Conservation (phyloP, 2,888 invertebrate species). For the Melanchra persicariae region DNA sequence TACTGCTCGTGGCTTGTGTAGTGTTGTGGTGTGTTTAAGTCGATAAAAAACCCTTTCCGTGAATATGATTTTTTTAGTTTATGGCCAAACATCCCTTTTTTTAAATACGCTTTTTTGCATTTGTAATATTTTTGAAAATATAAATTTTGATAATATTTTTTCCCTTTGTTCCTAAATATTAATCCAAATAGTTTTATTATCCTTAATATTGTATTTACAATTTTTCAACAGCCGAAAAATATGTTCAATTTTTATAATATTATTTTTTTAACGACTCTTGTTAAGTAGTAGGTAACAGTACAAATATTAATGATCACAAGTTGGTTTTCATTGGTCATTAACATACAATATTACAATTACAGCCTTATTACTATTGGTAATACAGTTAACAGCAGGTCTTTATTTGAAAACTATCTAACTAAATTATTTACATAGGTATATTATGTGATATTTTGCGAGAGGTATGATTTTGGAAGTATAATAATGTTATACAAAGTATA, state of each 20-base stretch:
- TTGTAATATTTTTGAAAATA: constrained; percentile 91
- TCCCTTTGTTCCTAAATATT: constrained; percentile 90
- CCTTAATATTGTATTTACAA: constrained; percentile 91
- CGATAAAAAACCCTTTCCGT: constrained; percentile 87
- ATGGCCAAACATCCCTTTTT: constrained; percentile 89
- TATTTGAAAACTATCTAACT: constrained; percentile 79
- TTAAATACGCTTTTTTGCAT: constrained; percentile 88
- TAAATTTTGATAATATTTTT: constrained; percentile 91
- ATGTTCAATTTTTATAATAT: constrained; percentile 90
- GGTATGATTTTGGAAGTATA: constrained; percentile 60
- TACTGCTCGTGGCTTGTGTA: constrained; percentile 86
- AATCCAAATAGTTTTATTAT: constrained; percentile 91
- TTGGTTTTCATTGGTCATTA: constrained; percentile 92
- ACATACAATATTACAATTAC: constrained; percentile 89
- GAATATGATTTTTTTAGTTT: constrained; percentile 82
- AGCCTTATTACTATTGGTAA: constrained; percentile 87
- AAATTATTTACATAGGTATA: constrained; percentile 81
- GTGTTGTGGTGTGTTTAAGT: constrained; percentile 83
- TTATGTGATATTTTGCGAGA: constrained; percentile 58
- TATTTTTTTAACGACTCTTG: constrained; percentile 91
- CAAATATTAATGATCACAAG: constrained; percentile 92
- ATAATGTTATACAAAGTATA: constrained; percentile 59
- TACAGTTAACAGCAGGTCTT: constrained; percentile 89
- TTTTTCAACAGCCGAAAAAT: constrained; percentile 91
- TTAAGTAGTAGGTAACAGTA: constrained; percentile 91